These are phyloP conservation scores for Odobenus rosmarus DNA, from an alignment of 2,113 vertebrate species.

Conservation along the genomic window DNA sequence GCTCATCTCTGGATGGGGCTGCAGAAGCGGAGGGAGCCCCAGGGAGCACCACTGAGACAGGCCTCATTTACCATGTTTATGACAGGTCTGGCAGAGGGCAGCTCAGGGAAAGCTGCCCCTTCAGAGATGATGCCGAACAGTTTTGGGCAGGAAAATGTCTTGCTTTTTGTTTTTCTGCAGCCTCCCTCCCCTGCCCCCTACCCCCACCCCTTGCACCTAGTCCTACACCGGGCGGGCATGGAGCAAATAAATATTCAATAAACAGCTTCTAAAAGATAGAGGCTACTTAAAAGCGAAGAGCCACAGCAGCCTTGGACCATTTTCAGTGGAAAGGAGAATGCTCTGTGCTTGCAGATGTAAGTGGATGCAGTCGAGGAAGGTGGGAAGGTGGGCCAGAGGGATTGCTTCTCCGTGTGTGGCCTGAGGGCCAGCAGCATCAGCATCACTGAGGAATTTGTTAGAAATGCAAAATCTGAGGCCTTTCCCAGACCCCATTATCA, in stretches of 20 bases:
- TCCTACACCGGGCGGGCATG: not conserved
- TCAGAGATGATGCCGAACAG: constrained; percentile 7
- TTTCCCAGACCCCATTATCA: not conserved
- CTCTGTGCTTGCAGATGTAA: not conserved
- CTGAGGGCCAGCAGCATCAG: not conserved
- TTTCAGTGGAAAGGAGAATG: not conserved
- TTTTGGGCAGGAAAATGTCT: constrained; percentile 47
- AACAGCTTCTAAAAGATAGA: constrained; percentile 21
- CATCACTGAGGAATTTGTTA: not conserved
- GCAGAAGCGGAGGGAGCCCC: constrained; percentile 48
- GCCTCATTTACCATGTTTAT: constrained; percentile 80
- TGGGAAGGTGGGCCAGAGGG: not conserved
- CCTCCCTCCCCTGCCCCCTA: not conserved
- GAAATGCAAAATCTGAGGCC: constrained; percentile 24
- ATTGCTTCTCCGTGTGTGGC: not conserved
- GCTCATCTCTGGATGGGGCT: constrained; percentile 70
- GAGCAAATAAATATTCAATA: constrained; percentile 3
- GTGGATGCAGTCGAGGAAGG: not conserved
- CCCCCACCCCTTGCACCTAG: not conserved
- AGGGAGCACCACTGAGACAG: constrained; percentile 70
- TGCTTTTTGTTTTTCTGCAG: constrained; percentile 34
- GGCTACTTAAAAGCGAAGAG: constrained; percentile 26
- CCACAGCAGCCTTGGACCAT: not conserved
- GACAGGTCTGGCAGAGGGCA: constrained; percentile 72
- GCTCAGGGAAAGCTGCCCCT: constrained; percentile 54